Base-by-base conservation (phyloP, 2,113 vertebrate species). In the Tachysurus vachellii region DNA sequence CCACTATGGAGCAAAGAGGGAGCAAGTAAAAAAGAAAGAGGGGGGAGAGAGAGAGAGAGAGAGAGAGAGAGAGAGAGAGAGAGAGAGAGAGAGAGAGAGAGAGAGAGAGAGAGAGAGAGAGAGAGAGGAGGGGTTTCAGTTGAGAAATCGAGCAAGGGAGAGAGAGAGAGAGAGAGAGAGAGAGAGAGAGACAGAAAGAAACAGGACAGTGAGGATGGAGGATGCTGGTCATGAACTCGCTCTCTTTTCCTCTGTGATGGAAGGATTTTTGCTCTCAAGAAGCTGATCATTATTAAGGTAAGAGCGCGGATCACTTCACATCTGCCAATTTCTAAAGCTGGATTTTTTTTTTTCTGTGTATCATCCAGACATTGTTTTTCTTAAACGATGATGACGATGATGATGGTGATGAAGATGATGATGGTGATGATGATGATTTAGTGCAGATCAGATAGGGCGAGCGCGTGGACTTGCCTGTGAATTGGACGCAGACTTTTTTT, bases 21-120 rank as follows among this genome's bases (percentile, higher is more conserved):
- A 91, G 93, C 92, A 91, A 92, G 93, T 81, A 89, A 70, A 91
- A 87, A 86, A 83, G 82, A 79, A 86, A 80, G 86, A 76, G 31
- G 88, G 68, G 87, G 21, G 87, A 61, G 82, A 81, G 47, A 70
- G 77, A 26, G 47, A 84, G 21, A 64, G 53, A 28, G 71, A 44
- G 59, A n/a, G 47, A 64, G 66, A 66, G 88, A 68, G 88, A 66
- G 82, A 61, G 59, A 61, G 59, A 26, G 76, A 80, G 85, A 17
- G 42, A 82, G 17, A 61, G 76, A 36, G 68, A 50, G 57, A 31
- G 53, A 68, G 62, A 75, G 88, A 66, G 88, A 82, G 82, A 50
- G 64, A 28, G 75, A 73, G 77, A 66, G 57, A 86, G 89, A 83
- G 82, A 50, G 36, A 47, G 86, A 61, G 83, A 76, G 44, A 61